Evolutionary conservation across 2,113 vertebrate species (phyloP).

Genomic region (Apaloderma vittatum): DNA sequence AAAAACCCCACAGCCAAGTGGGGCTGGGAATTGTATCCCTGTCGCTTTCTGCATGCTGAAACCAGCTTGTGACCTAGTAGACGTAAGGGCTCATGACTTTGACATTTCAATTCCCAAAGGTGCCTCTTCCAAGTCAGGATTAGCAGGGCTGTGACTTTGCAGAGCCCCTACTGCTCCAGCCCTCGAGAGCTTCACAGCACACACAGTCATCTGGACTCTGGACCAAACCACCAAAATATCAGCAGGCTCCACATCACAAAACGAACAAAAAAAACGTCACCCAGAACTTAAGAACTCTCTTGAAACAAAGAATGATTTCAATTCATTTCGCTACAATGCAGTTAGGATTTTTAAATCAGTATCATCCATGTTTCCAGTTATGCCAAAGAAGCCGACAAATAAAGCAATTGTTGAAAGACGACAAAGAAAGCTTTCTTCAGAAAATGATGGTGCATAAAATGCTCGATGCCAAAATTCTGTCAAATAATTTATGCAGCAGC

Average conservation of each 20-base stretch:
- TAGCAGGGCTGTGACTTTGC: background rate
- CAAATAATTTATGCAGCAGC: conserved; percentile 62
- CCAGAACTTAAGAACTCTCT: background rate
- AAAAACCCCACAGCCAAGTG: accelerated
- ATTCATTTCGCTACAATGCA: background rate
- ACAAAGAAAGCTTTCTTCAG: conserved; percentile 64
- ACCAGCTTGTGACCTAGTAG: background rate
- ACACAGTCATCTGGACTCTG: background rate
- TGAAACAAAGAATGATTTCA: background rate
- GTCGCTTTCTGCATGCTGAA: background rate
- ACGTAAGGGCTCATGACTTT: background rate
- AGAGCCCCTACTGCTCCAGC: background rate
- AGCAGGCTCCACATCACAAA: background rate
- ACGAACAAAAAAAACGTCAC: background rate
- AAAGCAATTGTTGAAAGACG: conserved; percentile 58
- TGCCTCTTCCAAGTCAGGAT: background rate
- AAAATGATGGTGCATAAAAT: conserved; percentile 36
- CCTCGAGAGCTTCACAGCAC: accelerated
- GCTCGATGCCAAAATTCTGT: conserved; percentile 51
- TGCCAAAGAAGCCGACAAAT: conserved; percentile 41
- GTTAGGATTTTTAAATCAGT: background rate
- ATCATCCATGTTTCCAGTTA: conserved; percentile 10
- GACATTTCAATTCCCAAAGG: background rate
- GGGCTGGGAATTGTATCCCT: background rate
- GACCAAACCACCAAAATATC: background rate